Conservation (phyloP, 2,113 vertebrate genomes). For the Dicaeum eximium region DNA sequence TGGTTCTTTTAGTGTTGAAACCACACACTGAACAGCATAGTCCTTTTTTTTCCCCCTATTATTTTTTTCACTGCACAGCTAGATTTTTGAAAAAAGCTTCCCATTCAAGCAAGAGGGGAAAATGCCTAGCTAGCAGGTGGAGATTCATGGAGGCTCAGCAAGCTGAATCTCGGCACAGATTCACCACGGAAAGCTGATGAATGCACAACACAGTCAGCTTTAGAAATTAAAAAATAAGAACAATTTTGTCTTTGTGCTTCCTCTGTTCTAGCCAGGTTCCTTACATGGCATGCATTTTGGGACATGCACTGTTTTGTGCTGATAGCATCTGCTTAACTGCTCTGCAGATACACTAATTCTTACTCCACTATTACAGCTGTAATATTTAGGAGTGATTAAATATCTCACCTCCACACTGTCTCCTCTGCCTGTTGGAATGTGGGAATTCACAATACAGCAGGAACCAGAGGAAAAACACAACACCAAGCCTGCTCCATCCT, state of each 20-base stretch:
- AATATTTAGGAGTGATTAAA: neutral
- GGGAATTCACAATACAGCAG: neutral
- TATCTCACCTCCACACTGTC: neutral
- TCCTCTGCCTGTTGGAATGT: neutral
- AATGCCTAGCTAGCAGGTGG: neutral
- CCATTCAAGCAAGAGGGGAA: neutral
- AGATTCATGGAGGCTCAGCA: neutral
- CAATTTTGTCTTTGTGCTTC: neutral
- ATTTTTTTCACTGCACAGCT: neutral
- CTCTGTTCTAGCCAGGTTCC: neutral
- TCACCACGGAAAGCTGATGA: neutral
- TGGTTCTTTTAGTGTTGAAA: neutral
- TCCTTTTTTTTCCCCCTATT: accelerated
- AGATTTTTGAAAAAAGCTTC: neutral
- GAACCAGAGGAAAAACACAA: neutral
- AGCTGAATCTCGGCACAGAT: neutral
- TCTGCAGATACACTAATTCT: neutral
- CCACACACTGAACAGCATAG: neutral
- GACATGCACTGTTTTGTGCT: neutral
- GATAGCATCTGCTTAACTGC: neutral
- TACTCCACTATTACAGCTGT: neutral
- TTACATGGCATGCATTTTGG: neutral
- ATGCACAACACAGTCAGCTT: neutral
- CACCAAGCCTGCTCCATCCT: neutral
- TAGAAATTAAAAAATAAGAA: neutral